Percentiles rank a stretch among this genome's conserved stretches.
These are phyloP conservation scores for Heliconius nattereri DNA, from an alignment of 1,140 invertebrate species.

Conservation along the genomic window DNA sequence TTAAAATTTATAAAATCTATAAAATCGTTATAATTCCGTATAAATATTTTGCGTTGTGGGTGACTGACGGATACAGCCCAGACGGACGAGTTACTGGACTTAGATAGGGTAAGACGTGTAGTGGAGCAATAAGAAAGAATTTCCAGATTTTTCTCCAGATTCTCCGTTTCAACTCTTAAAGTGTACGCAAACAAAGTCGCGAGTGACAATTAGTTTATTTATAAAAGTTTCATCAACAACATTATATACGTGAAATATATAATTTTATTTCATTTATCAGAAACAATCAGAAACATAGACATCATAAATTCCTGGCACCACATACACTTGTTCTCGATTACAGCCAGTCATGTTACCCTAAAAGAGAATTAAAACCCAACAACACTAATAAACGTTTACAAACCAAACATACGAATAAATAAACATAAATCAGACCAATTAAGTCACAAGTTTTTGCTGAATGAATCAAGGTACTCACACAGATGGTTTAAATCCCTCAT, in stretches of 20 bases:
- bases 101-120: no score
- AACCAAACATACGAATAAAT: conserved; percentile 13
- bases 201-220: no score
- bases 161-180: no score
- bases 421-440: conserved; percentile 47
- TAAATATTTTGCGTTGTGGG: no score
- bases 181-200: no score
- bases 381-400: conserved; percentile 1
- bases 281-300: not conserved
- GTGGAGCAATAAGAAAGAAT: no score
- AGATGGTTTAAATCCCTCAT: conserved; percentile 51
- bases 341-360: not conserved
- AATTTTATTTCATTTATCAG: not conserved
- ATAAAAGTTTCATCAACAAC: no score
- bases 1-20: no score
- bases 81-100: no score
- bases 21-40: no score
- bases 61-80: no score
- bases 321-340: not conserved
- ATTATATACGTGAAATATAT: not conserved
- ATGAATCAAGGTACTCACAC: conserved; percentile 29
- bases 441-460: conserved; percentile 41
- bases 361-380: not conserved
- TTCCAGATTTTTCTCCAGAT: no score
- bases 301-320: not conserved